These are phyloP conservation scores for Drosophila fuyamai DNA, from an alignment of 1,140 invertebrate species.

Conservation along the genomic window DNA sequence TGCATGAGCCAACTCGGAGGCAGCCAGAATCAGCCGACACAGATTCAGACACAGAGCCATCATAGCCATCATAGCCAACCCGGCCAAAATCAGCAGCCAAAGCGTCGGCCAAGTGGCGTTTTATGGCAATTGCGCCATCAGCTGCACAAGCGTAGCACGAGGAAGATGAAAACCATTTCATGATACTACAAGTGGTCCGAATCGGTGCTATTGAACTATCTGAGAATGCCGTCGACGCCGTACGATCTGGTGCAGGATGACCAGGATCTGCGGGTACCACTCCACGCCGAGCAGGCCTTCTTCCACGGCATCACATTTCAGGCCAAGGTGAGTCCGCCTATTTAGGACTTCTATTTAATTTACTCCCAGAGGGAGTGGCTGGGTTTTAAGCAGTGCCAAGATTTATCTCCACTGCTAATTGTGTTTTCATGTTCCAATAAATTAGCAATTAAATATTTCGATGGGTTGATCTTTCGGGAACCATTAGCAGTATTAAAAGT, in stretches of 20 bases:
- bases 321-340: conserved; percentile 92
- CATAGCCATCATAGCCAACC: background rate
- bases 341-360: background rate
- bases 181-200: conserved; percentile 85
- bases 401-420: conserved; percentile 14
- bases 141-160: conserved; percentile 81
- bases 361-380: conserved; percentile 1
- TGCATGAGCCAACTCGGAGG: conserved; percentile 74
- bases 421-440: conserved; percentile 40
- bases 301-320: conserved; percentile 98
- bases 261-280: conserved; percentile 95
- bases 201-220: conserved; percentile 85
- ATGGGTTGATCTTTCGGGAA: conserved; percentile 8
- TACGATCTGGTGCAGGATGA: conserved; percentile 98
- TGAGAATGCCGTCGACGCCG: conserved; percentile 93
- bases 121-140: conserved; percentile 83
- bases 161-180: conserved; percentile 85
- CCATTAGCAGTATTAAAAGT: background rate
- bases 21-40: conserved; percentile 30
- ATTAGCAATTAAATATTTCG: conserved; percentile 29
- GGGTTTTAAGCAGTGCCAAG: background rate
- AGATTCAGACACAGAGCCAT: conserved; percentile 31
- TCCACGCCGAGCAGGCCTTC: conserved; percentile 98
- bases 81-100: conserved; percentile 33
- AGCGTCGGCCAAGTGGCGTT: conserved; percentile 67